These are phyloP conservation scores for Andrena bucephala DNA, from an alignment of 2,888 invertebrate species.

Conservation along the genomic window DNA sequence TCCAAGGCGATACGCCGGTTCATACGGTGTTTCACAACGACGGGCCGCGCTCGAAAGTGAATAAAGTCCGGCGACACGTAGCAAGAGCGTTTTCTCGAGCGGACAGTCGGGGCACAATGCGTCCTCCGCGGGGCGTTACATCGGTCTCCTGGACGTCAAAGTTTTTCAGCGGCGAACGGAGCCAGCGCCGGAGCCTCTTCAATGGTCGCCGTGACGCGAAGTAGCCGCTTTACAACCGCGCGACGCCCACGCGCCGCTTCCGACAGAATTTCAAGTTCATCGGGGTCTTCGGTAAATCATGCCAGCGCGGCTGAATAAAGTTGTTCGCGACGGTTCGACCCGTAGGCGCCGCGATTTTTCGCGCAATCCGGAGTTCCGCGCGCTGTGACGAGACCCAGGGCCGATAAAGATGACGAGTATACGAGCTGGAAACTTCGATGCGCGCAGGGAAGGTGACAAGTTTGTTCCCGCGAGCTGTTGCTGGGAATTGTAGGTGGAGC, in stretches of 20 bases:
- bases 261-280: constrained; percentile 70
- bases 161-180: constrained; percentile 30
- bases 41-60: neutral
- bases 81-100: neutral
- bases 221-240: constrained; percentile 63
- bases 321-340: constrained; percentile 30
- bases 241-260: constrained; percentile 64
- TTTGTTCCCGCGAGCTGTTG: neutral
- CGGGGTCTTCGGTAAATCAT: constrained; percentile 63
- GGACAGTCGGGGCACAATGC: constrained; percentile 10
- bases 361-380: constrained; percentile 7
- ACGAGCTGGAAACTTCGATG: constrained; percentile 26
- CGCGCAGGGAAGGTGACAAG: neutral
- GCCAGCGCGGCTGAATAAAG: constrained; percentile 36
- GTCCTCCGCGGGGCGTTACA: constrained; percentile 16
- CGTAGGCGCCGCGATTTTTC: constrained; percentile 36
- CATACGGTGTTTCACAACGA: constrained; percentile 2
- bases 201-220: constrained; percentile 59
- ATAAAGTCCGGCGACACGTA: constrained; percentile 25
- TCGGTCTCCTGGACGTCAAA: constrained; percentile 30
- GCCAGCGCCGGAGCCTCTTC: constrained; percentile 41
- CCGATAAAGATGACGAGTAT: constrained; percentile 5
- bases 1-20: constrained; percentile 18
- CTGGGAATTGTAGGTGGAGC: neutral
- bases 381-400: neutral